Evolutionary conservation across 2,888 invertebrate genomes (phyloP).

Genomic region (Geophilus truncorum): DNA sequence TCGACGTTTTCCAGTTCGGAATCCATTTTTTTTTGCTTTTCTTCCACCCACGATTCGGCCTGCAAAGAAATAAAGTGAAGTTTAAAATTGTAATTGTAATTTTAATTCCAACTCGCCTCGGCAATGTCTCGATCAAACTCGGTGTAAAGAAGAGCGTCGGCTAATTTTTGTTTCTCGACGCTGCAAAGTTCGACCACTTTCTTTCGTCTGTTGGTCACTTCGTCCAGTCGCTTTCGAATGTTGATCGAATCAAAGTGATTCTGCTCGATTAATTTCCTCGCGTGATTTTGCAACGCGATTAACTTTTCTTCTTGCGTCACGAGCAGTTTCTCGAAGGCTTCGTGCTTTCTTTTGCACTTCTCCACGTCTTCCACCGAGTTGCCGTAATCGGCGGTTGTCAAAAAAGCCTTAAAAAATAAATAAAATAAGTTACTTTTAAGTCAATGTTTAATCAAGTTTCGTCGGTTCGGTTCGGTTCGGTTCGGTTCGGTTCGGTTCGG

Average conservation of each 20-base stretch:
- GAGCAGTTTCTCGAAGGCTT: constrained; percentile 87
- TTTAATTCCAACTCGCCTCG: constrained; percentile 54
- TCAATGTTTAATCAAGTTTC: too few relatives aligned
- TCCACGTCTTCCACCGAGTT: constrained; percentile 71
- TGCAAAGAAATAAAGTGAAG: constrained; percentile 40
- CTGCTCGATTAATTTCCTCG: constrained; percentile 77
- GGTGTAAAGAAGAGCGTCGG: constrained; percentile 73
- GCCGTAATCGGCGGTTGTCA: constrained; percentile 45
- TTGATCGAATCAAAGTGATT: constrained; percentile 78
- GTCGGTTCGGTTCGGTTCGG: too few relatives aligned
- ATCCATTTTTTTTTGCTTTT: constrained; percentile 80
- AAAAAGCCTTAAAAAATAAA: constrained; percentile 49
- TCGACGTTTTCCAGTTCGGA: constrained; percentile 71
- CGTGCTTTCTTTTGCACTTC: constrained; percentile 83
- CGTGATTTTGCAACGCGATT: constrained; percentile 72
- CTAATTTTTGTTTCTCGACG: constrained; percentile 63
- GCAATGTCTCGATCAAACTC: constrained; percentile 88
- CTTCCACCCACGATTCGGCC: constrained; percentile 84
- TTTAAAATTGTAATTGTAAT: constrained; percentile 14
- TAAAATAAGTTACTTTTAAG: too few relatives aligned
- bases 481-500: too few relatives aligned
- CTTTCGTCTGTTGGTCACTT: constrained; percentile 62
- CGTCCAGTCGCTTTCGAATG: constrained; percentile 68
- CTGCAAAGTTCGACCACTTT: constrained; percentile 64
- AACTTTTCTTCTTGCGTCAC: constrained; percentile 84